A percentile compares a stretch with the other conserved stretches of the same genome.
Evolutionary conservation across 2,113 vertebrate species (phyloP).

Genomic region (Tragelaphus imberbis): DNA sequence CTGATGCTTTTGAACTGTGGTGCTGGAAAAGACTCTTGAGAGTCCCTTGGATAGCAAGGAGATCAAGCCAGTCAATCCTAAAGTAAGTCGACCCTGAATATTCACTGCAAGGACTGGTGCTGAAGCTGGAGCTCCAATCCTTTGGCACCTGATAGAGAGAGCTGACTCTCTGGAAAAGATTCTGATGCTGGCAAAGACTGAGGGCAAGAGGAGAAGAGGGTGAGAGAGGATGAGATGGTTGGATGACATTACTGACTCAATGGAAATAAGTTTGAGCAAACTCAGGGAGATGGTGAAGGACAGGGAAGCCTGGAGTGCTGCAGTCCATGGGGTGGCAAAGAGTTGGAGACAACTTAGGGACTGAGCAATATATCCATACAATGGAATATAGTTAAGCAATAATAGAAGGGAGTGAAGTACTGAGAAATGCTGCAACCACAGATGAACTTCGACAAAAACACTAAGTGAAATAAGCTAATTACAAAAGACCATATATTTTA

Average conservation of each 20-base stretch:
- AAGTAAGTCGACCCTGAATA: neutral
- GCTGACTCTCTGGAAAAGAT: neutral
- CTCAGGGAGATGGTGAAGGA: neutral
- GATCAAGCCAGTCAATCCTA: neutral
- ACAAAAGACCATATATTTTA: neutral
- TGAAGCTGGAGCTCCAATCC: neutral
- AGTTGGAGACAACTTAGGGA: neutral
- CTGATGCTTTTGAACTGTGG: neutral
- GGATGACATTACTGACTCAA: neutral
- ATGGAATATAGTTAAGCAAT: neutral
- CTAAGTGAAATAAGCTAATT: neutral
- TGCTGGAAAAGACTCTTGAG: neutral
- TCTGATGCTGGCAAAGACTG: neutral
- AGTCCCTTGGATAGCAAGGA: neutral
- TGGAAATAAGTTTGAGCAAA: neutral
- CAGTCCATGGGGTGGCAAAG: neutral
- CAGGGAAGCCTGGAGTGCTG: neutral
- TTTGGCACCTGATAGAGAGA: neutral
- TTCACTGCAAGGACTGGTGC: neutral
- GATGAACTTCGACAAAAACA: neutral
- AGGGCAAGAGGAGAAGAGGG: neutral
- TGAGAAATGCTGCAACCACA: neutral
- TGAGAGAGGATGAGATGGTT: neutral
- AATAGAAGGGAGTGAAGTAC: neutral
- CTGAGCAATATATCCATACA: neutral